Conservation (phyloP, 1,140 invertebrate species). For the Zaprionus taronus region DNA sequence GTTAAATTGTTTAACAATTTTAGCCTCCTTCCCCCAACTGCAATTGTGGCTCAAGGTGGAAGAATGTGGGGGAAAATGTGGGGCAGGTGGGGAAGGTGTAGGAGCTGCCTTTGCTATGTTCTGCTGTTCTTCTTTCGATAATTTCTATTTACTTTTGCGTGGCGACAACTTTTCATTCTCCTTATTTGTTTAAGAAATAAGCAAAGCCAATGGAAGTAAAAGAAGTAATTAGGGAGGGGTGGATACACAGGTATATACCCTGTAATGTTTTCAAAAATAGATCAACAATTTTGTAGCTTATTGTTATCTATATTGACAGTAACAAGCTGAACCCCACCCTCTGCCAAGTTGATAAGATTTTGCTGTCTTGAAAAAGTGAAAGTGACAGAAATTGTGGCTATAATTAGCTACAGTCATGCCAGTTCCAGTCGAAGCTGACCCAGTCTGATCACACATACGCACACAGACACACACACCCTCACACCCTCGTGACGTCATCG, state of each 20-base stretch:
- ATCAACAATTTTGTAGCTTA: no score
- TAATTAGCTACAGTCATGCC: conserved; percentile 33
- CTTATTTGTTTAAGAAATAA: conserved; percentile 23
- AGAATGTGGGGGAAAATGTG: not conserved
- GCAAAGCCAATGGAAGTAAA: conserved; percentile 1
- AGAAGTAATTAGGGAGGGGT: not conserved
- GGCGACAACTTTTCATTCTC: conserved; percentile 14
- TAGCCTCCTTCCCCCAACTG: not conserved
- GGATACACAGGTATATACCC: not conserved
- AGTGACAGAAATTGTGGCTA: conserved; percentile 16
- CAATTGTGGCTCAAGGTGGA: no score
- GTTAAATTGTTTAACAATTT: conserved; percentile 33
- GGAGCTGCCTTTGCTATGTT: not conserved
- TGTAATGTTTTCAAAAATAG: not conserved
- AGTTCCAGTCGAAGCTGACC: conserved; percentile 14
- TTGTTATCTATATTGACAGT: no score
- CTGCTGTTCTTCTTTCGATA: not conserved
- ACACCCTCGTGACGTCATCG: conserved; percentile 19
- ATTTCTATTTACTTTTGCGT: conserved; percentile 8
- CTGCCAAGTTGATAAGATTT: not conserved
- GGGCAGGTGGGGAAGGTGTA: not conserved
- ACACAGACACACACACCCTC: conserved; percentile 7
- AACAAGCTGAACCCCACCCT: not conserved
- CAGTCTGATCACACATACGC: not conserved
- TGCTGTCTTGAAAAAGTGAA: conserved; percentile 26